Percentiles rank a stretch among this genome's conserved stretches.
Evolutionary conservation across 1,140 invertebrate species (phyloP).

Genomic region (Zaprionus gabonicus): DNA sequence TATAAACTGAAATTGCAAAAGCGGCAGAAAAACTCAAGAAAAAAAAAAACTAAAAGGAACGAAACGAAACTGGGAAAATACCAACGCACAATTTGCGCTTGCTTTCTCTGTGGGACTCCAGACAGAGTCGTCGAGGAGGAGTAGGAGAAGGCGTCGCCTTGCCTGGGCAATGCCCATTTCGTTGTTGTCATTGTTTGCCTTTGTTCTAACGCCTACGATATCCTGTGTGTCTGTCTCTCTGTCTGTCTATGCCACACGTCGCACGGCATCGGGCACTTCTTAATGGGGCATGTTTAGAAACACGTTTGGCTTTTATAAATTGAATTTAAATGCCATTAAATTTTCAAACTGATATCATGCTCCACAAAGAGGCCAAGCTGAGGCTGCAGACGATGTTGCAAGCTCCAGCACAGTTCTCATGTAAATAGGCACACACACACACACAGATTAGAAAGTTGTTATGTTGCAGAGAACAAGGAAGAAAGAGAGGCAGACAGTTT

Average conservation of each 20-base stretch:
- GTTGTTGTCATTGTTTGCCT: slow-evolving; percentile 36
- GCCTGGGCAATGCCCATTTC: slow-evolving; percentile 24
- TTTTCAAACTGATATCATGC: slow-evolving; percentile 49
- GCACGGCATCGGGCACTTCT: not conserved
- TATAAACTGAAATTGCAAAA: slow-evolving; percentile 73
- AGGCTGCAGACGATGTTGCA: slow-evolving; percentile 21
- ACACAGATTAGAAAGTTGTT: slow-evolving; percentile 69
- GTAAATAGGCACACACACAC: slow-evolving; percentile 38
- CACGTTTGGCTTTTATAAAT: slow-evolving; percentile 71
- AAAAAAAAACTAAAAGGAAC: slow-evolving; percentile 8
- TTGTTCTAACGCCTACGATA: slow-evolving; percentile 70
- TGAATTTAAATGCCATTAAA: slow-evolving; percentile 75
- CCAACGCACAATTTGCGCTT: slow-evolving; percentile 72
- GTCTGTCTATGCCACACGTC: not conserved
- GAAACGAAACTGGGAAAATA: slow-evolving; percentile 63
- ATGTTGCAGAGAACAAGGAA: slow-evolving; percentile 17
- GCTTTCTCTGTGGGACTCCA: slow-evolving; percentile 46
- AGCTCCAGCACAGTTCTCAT: slow-evolving; percentile 44
- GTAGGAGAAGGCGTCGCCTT: not conserved
- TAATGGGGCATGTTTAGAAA: slow-evolving; percentile 59
- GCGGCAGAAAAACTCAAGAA: not conserved
- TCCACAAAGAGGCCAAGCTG: not conserved
- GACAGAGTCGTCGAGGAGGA: not conserved
- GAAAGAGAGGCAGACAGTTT: not conserved
- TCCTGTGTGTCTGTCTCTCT: slow-evolving; percentile 4